Conservation (phyloP, 2,113 vertebrate genomes). For the Cavia porcellus region DNA sequence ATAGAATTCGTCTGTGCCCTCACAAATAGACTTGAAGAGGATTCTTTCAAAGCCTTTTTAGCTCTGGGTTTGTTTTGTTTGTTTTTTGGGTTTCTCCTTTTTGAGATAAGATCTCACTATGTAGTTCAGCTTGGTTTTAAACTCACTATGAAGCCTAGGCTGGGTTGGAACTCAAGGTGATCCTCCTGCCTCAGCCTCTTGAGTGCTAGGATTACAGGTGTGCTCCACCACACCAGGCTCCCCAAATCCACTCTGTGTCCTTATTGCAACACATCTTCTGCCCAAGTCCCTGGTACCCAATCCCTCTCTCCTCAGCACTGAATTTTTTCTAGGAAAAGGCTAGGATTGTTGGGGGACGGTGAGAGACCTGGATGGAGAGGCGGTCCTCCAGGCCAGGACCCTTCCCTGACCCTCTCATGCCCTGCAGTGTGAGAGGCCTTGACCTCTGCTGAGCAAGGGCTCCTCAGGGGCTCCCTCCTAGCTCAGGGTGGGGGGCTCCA, state of each 20-base stretch:
- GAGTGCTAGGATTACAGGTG: not conserved
- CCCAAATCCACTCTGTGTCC: not conserved
- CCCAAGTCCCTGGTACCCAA: not conserved
- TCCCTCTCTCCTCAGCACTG: not conserved
- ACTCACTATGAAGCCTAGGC: not conserved
- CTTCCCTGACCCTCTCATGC: fast-evolving
- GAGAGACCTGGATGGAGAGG: not conserved
- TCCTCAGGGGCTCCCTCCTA: not conserved
- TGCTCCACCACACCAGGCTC: not conserved
- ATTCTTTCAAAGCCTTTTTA: not conserved
- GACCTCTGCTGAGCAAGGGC: not conserved
- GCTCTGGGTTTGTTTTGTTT: not conserved
- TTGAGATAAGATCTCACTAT: not conserved
- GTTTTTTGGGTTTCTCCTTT: not conserved
- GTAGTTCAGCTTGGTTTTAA: not conserved
- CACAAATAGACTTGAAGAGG: not conserved
- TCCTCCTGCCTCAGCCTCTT: not conserved
- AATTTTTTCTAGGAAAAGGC: not conserved
- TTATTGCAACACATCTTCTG: not conserved
- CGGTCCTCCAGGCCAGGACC: not conserved
- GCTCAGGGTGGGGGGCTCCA: not conserved
- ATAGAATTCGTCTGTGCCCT: not conserved
- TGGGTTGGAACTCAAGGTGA: not conserved
- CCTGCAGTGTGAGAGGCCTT: not conserved
- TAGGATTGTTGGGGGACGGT: not conserved